Percentiles rank a stretch among this genome's conserved stretches.
phyloP scores from a whole-genome alignment of 2,888 invertebrate species.

The Leucophenga maculata region DNA sequence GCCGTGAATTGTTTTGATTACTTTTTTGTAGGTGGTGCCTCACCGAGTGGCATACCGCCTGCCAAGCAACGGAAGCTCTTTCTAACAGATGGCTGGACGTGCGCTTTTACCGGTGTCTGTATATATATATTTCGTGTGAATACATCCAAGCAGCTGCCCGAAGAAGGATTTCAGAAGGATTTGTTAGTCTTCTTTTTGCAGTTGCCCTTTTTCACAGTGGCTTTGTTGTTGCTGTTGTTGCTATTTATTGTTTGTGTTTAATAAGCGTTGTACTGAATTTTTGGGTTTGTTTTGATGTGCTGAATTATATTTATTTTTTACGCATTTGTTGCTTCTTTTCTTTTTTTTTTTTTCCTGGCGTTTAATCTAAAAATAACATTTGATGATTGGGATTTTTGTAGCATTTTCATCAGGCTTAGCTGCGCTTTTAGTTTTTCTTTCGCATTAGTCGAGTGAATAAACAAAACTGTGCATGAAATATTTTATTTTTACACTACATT shows the following conservation, averaged over 20 bases:
- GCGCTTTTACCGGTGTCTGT: constrained; percentile 85
- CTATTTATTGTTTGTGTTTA: constrained; percentile 37
- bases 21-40: constrained; percentile 58
- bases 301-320: background rate
- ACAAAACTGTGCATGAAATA: too few relatives aligned
- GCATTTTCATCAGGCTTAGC: background rate
- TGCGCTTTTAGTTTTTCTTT: constrained; percentile 35
- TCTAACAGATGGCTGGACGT: constrained; percentile 88
- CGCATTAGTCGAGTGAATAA: too few relatives aligned
- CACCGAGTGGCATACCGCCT: constrained; percentile 67
- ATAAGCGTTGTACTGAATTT: constrained; percentile 24
- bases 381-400: too few relatives aligned
- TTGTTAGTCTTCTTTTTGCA: constrained; percentile 73
- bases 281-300: constrained; percentile 3
- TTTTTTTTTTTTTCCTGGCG: background rate
- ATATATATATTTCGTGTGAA: constrained; percentile 90
- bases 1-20: background rate
- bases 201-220: constrained; percentile 1
- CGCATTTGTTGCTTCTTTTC: background rate
- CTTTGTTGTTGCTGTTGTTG: background rate
- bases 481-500: too few relatives aligned
- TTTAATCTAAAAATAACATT: too few relatives aligned
- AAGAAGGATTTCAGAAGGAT: constrained; percentile 94
- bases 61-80: constrained; percentile 83
- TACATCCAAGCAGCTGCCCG: constrained; percentile 87